These are phyloP conservation scores for Zoanthus sansibaricus DNA, from an alignment of 92 coral and sea anemone species.

Conservation along the genomic window DNA sequence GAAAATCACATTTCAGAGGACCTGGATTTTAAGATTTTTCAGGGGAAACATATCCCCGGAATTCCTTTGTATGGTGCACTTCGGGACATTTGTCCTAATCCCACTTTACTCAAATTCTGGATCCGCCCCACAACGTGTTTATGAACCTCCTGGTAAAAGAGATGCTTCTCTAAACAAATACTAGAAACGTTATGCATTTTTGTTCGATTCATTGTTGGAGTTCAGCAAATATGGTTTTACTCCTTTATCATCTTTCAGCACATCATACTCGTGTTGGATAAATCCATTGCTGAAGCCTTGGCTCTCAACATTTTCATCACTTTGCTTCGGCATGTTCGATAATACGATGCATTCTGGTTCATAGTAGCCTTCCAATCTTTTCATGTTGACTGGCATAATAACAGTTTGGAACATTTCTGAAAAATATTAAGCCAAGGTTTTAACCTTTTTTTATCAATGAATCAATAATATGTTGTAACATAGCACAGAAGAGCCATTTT, in stretches of 20 bases:
- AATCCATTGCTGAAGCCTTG: neutral
- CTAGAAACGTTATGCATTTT: neutral
- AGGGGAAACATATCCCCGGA: too few species aligned
- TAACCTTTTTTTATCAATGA: too few species aligned
- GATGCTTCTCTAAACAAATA: neutral
- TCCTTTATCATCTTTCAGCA: neutral
- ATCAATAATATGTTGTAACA: too few species aligned
- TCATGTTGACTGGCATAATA: conserved; percentile 33
- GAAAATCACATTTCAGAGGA: too few species aligned
- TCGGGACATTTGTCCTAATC: too few species aligned
- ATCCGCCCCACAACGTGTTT: too few species aligned
- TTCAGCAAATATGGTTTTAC: neutral
- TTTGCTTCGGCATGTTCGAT: neutral
- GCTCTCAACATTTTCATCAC: neutral
- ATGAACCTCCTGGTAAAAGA: neutral
- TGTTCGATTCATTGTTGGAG: neutral
- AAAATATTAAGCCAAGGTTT: neutral
- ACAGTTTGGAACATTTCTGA: conserved; percentile 32
- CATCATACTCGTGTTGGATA: conserved; percentile 13
- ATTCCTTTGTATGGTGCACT: too few species aligned
- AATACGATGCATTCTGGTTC: conserved; percentile 35
- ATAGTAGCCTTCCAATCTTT: conserved; percentile 19
- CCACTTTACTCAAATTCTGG: too few species aligned
- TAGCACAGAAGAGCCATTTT: too few species aligned
- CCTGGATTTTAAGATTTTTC: too few species aligned